Conservation (phyloP, 2,113 vertebrate species). For the Protomyctophum bolini region DNA sequence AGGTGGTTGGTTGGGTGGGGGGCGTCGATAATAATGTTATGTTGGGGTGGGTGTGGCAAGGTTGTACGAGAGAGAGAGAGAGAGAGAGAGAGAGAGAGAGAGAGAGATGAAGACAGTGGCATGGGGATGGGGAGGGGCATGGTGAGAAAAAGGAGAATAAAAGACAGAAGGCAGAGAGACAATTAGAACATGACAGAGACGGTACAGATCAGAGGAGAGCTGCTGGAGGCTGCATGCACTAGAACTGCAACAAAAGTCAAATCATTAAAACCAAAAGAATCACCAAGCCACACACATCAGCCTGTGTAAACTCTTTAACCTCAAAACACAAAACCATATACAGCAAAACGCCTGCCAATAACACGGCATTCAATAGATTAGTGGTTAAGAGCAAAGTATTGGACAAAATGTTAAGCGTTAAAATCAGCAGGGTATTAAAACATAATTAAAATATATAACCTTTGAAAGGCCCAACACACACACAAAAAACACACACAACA, state of each 20-base stretch:
- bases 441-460: not conserved
- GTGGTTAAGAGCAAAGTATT: conserved; percentile 33
- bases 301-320: too few relatives aligned
- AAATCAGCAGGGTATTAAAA: conserved; percentile 33
- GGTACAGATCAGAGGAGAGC: conserved; percentile 2
- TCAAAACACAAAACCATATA: too few relatives aligned
- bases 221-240: conserved; percentile 59
- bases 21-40: conserved; percentile 38
- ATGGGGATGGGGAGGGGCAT: conserved; percentile 7
- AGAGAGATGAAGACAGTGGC: conserved; percentile 10
- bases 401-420: conserved; percentile 16
- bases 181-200: conserved; percentile 35
- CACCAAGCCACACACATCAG: too few relatives aligned
- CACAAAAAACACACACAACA: not conserved
- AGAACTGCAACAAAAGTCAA: conserved; percentile 49
- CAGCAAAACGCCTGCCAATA: not conserved
- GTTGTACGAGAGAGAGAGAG: conserved; percentile 27
- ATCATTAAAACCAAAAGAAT: conserved; percentile 13
- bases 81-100: conserved; percentile 15
- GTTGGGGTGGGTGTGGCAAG: conserved; percentile 29
- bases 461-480: conserved; percentile 6
- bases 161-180: conserved; percentile 48
- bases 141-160: conserved; percentile 35
- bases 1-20: conserved; percentile 9
- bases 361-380: conserved; percentile 43